These are phyloP conservation scores for Yponomeuta malinellus DNA, from an alignment of 2,888 invertebrate genomes.

Conservation along the genomic window DNA sequence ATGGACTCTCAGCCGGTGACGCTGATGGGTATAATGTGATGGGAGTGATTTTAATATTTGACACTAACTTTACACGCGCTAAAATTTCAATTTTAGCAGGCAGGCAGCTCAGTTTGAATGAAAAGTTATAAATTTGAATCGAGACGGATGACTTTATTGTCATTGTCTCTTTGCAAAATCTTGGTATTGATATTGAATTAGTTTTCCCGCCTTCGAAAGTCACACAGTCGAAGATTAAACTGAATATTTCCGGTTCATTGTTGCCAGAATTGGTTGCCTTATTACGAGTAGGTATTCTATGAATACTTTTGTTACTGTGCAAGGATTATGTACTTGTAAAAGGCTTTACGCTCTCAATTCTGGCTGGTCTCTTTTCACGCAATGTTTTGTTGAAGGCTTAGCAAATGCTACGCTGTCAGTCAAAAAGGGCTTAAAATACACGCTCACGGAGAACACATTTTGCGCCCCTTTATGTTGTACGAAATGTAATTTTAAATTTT, in stretches of 20 bases:
- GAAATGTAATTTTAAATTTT: neutral
- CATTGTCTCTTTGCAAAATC: too few species aligned
- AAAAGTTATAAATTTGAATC: too few species aligned
- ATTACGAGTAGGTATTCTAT: neutral
- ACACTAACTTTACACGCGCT: neutral
- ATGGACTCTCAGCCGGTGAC: slow-evolving; percentile 46
- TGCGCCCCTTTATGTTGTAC: neutral
- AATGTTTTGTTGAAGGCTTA: slow-evolving; percentile 35
- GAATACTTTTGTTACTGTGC: neutral
- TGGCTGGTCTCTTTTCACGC: slow-evolving; percentile 19
- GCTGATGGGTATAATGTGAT: slow-evolving; percentile 57
- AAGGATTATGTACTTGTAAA: neutral
- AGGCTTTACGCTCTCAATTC: slow-evolving; percentile 3
- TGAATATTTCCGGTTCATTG: neutral
- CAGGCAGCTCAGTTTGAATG: too few species aligned
- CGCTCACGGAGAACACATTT: neutral
- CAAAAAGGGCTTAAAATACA: slow-evolving; percentile 27
- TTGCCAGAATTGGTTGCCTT: neutral
- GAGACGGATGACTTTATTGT: too few species aligned
- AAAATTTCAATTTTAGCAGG: neutral
- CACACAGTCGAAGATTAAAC: neutral
- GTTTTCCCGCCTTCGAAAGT: too few species aligned
- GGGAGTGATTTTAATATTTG: slow-evolving; percentile 17
- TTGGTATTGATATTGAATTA: too few species aligned
- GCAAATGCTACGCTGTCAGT: slow-evolving; percentile 43